phyloP scores from a whole-genome alignment of 2,888 invertebrate genomes.

The Epistrophella euchroma region DNA sequence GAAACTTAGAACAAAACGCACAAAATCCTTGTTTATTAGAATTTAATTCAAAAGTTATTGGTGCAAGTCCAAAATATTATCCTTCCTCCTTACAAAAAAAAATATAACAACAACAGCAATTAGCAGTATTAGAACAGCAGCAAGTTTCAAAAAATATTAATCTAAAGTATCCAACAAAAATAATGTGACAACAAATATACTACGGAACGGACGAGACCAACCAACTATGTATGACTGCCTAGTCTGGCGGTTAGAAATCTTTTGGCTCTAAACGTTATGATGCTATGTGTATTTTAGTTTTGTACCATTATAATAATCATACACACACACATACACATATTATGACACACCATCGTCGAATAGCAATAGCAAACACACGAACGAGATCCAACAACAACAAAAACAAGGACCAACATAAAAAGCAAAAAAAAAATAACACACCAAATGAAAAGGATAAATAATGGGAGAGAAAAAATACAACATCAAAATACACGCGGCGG shows the following conservation, averaged over 20 bases:
- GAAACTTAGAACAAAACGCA: background rate
- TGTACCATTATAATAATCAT: constrained; percentile 76
- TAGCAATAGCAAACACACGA: constrained; percentile 48
- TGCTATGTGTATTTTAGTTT: constrained; percentile 79
- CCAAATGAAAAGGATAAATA: constrained; percentile 75
- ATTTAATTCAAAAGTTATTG: constrained; percentile 37
- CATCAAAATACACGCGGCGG: constrained; percentile 76
- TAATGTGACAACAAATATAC: constrained; percentile 71
- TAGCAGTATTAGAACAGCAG: constrained; percentile 51
- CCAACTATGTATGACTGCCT: constrained; percentile 77
- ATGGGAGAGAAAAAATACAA: constrained; percentile 76
- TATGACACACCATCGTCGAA: constrained; percentile 57
- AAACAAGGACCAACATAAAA: constrained; percentile 43
- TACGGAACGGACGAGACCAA: constrained; percentile 73
- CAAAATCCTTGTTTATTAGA: constrained; percentile 1
- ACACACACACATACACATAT: constrained; percentile 75
- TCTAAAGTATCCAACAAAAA: constrained; percentile 70
- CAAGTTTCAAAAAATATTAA: constrained; percentile 57
- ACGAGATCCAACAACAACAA: constrained; percentile 39
- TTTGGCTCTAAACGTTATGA: constrained; percentile 80
- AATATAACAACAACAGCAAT: constrained; percentile 75
- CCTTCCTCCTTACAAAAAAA: constrained; percentile 22
- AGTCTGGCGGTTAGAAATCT: constrained; percentile 80
- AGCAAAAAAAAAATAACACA: constrained; percentile 46
- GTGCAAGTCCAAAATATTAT: constrained; percentile 49